phyloP scores from a whole-genome alignment of 2,888 invertebrate genomes.

The Temnothorax rugatulus region DNA sequence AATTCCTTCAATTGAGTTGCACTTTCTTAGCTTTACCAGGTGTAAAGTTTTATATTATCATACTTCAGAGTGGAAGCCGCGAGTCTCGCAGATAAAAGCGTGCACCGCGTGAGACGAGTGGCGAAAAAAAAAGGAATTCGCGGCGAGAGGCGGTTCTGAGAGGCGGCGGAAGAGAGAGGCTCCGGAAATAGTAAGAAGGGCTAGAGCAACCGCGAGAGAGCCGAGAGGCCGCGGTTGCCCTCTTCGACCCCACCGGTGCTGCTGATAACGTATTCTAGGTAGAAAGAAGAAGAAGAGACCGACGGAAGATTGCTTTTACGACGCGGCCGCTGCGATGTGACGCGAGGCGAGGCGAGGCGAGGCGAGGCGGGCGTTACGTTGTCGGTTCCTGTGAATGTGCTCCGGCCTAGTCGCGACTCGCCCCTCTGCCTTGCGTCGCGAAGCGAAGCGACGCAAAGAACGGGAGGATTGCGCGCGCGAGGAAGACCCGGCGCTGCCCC shows the following conservation, averaged over 20 bases:
- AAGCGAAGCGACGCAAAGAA: conserved; percentile 66
- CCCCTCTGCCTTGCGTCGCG: conserved; percentile 68
- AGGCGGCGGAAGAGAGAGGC: conserved; percentile 23
- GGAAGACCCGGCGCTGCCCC: conserved; percentile 66
- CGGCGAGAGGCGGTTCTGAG: conserved; percentile 31
- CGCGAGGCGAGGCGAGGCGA: conserved; percentile 51
- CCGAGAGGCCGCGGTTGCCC: conserved; percentile 50
- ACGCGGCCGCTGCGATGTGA: conserved; percentile 43
- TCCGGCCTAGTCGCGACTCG: conserved; percentile 60
- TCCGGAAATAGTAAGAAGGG: conserved; percentile 62
- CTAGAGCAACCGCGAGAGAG: conserved; percentile 49
- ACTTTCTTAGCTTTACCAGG: conserved; percentile 30
- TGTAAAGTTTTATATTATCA: conserved; percentile 48
- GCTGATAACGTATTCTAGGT: conserved; percentile 83
- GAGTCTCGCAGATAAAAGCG: conserved; percentile 49
- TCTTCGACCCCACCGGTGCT: conserved; percentile 41
- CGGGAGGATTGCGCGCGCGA: conserved; percentile 61
- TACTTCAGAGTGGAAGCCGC: conserved; percentile 46
- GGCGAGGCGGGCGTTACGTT: conserved; percentile 67
- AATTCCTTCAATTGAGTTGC: not conserved
- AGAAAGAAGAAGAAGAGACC: conserved; percentile 75
- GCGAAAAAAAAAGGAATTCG: conserved; percentile 29
- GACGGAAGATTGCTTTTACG: conserved; percentile 84
- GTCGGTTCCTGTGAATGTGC: conserved; percentile 77
- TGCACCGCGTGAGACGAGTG: conserved; percentile 27